Base-by-base conservation (phyloP, 1,140 invertebrate species). In the Drosophila obscura region DNA sequence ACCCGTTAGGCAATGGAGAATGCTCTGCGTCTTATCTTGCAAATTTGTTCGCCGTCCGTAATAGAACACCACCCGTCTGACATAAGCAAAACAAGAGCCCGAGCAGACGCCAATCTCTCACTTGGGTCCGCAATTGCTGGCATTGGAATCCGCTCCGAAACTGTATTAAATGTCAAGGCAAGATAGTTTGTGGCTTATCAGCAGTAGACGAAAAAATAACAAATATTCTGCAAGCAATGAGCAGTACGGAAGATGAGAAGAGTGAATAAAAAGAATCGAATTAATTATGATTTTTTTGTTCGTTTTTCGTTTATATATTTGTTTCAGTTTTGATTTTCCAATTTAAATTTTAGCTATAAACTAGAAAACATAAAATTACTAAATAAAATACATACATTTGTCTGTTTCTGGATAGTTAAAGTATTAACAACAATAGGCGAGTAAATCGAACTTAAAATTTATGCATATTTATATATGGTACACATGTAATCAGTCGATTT, bases 321-420 rank as follows among this genome's bases (percentile, higher is more conserved):
- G 63, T 60, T 80, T 73, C 71, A 53, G n/a, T 74, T 60, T 74
- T 59, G 46, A 22, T 56, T 16, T 51, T 55, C 15, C 4, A 13
- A 22, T 24, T 24, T 28, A 15, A 16, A 45, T 41, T 75, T 73
- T 78, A 49, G 53, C 73, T 82, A 87, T 87, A 87, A 85, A 87
- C 81, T 85, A 85, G 82, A 85, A 85, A 85, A 85, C 81, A 85
- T 85, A 87, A 87, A 74, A 56, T 84, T 81, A 81, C 62, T 75
- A 74, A 64, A 65, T 66, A 77, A 58, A 69, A 74, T 79, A 80
- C 61, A 56, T 69, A 35, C 9, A 69, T 69, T 51, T 52, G 56
- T 48, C 45, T 11, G 31, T 77, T 24, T 68, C 35, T 51, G 64
- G 45, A 59, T 45, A 75, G 51, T 71, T 71, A 80, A 60, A 77